Base-by-base conservation (phyloP, 2,113 vertebrate genomes). In the Varanus salvator region DNA sequence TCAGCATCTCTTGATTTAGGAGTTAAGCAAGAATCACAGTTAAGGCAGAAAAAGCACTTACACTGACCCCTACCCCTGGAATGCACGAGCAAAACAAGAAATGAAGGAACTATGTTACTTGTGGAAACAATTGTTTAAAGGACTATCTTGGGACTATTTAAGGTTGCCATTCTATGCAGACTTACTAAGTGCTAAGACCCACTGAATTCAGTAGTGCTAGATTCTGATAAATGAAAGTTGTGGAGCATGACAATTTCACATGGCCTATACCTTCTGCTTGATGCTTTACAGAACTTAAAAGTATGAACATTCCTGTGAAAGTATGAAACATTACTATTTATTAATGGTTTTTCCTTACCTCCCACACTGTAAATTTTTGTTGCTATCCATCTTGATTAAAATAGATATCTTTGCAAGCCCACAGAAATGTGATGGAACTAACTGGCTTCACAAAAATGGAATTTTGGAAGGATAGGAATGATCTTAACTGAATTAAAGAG, bases 1-100 rank as follows among this genome's bases (percentile, higher is more conserved):
- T 38, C 6, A 95, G 88, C 12, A 48, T 91, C 60, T 84, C 9
- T 89, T 82, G 75, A 57, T 38, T 15, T 66, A 27, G 91, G 90
- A 93, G 92, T 91, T 94, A 68, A 9, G 48, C 80, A 66, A 95
- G 82, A 94, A 84, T 83, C 82, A 92, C 84, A 87, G 50, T 89
- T 91, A 90, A 93, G 86, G 89, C n/a, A 91, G n/a, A 44, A 92
- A 87, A 88, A 94, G 93, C 92, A 92, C 83, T 76, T 96, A 11
- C 17, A 15, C 60, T 12, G 54, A 54, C 72, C 64, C 76, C 84
- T 89, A 38, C 78, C 80, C 44, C 80, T 52, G 77, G 19, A 72
- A 94, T 94, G 54, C 0, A 81, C 52, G 57, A 57, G 52, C 80
- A 81, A 81, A 80, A 29, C 15, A 54, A 0, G 0, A 23, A 92